Percentiles rank a stretch among this genome's conserved stretches.
phyloP scores from a whole-genome alignment of 2,113 vertebrate species.

The Psettodes erumei region DNA sequence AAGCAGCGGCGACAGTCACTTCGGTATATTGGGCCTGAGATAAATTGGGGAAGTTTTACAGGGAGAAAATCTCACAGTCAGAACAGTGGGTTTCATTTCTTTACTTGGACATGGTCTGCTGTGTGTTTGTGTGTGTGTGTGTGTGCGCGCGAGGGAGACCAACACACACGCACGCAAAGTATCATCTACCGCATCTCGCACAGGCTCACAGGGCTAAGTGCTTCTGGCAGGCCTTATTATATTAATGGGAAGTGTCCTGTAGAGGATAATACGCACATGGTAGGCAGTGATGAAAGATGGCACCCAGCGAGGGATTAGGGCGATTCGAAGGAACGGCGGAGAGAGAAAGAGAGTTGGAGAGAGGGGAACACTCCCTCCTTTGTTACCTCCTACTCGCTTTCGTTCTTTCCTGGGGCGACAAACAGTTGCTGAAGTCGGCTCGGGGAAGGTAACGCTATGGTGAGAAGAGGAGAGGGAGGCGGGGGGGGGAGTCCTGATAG shows the following conservation, averaged over 20 bases:
- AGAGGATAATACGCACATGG: conserved; percentile 75
- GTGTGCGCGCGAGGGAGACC: conserved; percentile 4
- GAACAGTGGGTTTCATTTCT: conserved; percentile 52
- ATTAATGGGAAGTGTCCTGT: conserved; percentile 79
- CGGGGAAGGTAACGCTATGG: conserved; percentile 31
- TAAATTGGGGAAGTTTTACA: conserved; percentile 46
- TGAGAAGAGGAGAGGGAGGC: conserved; percentile 21
- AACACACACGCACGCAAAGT: conserved; percentile 45
- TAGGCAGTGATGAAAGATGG: conserved; percentile 79
- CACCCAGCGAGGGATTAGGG: conserved; percentile 72
- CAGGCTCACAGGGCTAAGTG: conserved; percentile 67
- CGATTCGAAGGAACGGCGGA: conserved; percentile 54
- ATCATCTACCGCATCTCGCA: conserved; percentile 60
- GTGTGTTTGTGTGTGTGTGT: conserved; percentile 11
- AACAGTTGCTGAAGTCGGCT: conserved; percentile 54
- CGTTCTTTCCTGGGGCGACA: conserved; percentile 59
- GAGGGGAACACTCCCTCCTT: conserved; percentile 69
- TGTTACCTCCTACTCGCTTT: conserved; percentile 61
- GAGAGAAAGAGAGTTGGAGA: conserved; percentile 46
- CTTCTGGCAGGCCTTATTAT: conserved; percentile 76
- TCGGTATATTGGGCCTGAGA: conserved; percentile 12
- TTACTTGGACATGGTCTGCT: conserved; percentile 33
- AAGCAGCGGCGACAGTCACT: conserved; percentile 41
- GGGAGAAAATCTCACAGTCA: conserved; percentile 28
- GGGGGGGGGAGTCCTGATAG: conserved; percentile 51